These are phyloP conservation scores for Dyspetes luteomarginatus DNA, from an alignment of 2,888 invertebrate genomes.

Conservation along the genomic window DNA sequence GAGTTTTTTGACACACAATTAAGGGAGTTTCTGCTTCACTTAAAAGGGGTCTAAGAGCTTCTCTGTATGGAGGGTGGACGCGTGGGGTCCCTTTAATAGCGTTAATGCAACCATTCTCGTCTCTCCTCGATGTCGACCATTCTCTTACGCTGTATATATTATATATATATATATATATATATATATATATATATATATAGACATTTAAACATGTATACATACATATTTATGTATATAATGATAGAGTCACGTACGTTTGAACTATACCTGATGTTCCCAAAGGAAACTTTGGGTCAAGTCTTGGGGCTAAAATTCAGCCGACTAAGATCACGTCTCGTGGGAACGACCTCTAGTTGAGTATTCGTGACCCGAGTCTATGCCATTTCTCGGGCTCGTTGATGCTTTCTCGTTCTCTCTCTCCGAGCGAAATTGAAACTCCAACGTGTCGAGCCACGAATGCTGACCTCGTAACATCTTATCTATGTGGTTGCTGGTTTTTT, in stretches of 20 bases:
- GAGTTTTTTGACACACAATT: constrained; percentile 25
- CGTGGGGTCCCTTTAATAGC: not conserved
- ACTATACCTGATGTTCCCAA: constrained; percentile 54
- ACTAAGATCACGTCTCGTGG: constrained; percentile 64
- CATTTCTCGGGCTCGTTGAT: constrained; percentile 31
- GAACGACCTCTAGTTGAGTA: constrained; percentile 50
- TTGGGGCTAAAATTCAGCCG: constrained; percentile 13
- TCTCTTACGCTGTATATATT: not conserved
- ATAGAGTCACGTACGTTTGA: not conserved
- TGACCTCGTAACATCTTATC: constrained; percentile 65
- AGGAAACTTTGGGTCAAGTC: constrained; percentile 53
- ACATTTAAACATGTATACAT: not conserved
- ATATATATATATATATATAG: not conserved
- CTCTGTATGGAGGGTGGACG: constrained; percentile 2
- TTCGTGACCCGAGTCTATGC: constrained; percentile 56
- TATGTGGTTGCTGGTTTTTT: constrained; percentile 29
- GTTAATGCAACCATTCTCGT: constrained; percentile 12
- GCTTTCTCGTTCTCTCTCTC: constrained; percentile 26
- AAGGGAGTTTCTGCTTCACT: not conserved
- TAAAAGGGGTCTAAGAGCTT: not conserved
- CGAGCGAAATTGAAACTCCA: constrained; percentile 65
- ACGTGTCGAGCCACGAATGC: constrained; percentile 28
- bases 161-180: not conserved
- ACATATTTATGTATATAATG: not conserved
- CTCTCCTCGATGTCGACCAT: not conserved